Conservation (phyloP, 1,140 invertebrate species). For the Calephelis virginiensis region DNA sequence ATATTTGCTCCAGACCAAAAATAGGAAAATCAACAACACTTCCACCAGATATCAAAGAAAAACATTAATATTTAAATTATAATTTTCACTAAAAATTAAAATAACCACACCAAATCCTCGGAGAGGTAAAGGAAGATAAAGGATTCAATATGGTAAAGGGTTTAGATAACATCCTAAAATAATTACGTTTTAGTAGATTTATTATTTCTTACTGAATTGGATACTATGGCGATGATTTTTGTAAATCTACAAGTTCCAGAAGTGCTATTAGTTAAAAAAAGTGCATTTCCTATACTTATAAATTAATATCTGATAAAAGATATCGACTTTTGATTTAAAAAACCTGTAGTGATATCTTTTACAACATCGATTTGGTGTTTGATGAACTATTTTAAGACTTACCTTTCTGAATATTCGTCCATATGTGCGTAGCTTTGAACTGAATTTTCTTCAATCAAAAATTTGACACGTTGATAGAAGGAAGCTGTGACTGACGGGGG, state of each 20-base stretch:
- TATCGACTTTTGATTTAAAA: constrained; percentile 39
- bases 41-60: constrained; percentile 74
- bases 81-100: constrained; percentile 53
- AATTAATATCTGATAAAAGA: constrained; percentile 57
- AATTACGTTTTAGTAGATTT: constrained; percentile 59
- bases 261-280: constrained; percentile 67
- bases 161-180: constrained; percentile 59
- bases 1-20: constrained; percentile 62
- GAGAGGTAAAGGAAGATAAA: constrained; percentile 73
- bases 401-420: constrained; percentile 99
- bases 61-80: constrained; percentile 63
- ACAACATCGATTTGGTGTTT: constrained; percentile 68
- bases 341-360: constrained; percentile 55
- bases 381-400: constrained; percentile 74
- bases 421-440: constrained; percentile 98
- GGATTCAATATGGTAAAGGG: constrained; percentile 65
- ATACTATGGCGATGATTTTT: constrained; percentile 62
- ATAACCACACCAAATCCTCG: constrained; percentile 77
- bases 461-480: constrained; percentile 98
- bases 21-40: constrained; percentile 77
- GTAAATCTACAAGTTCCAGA: constrained; percentile 64
- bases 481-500: constrained; percentile 97
- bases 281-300: constrained; percentile 61
- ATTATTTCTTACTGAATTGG: constrained; percentile 49
- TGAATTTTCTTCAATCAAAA: constrained; percentile 98